Evolutionary conservation across 2,888 invertebrate species (phyloP), one percentile per base, ranked within the genome.

Genomic region (Torymus texanus): DNA sequence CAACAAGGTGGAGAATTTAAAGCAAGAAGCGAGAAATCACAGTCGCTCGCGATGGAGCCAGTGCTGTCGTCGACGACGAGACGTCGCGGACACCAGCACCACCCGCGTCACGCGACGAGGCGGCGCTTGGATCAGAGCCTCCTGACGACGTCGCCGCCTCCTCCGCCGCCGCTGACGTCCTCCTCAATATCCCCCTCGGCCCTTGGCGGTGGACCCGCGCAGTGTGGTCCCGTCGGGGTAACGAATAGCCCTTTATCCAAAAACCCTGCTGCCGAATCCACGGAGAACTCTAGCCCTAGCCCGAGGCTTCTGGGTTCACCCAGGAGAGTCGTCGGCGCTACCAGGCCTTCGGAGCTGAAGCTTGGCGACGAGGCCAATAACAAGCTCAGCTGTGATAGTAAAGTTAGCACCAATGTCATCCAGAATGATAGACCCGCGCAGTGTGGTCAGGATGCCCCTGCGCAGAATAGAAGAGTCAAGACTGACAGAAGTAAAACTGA

Each of bases 41-140:
- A 14, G 11, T 55, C 24, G 29, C 50, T 13, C 14, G 21, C 62
- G 21, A 89, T 89, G 89, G 89, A 89, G 82, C 88, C 86, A 78
- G 81, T 86, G 80, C 81, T 87, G 81, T 81, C 88, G 77, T 84
- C 89, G 81, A 85, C 88, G 82, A 85, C 87, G 72, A 86, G 86
- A 71, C 89, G 90, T 85, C 90, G 90, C 82, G 90, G 90, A 77
- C 90, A 90, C 83, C 90, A 90, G 83, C 90, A 90, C 82, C 90
- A 90, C 83, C 90, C 90, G 77, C 83, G 90, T 76, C 88, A 90
- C 80, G 85, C 87, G 70, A 88, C 87, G 50, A 88, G 89, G 81
- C 88, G 89, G 84, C 88, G 88, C 85, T 85, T 89, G 29, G 84
- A 84, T 61, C 81, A 80, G 70, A 79, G 74, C 78, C 73, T 81